Base-by-base conservation (phyloP, 2,888 invertebrate genomes). In the Sericinus montela region DNA sequence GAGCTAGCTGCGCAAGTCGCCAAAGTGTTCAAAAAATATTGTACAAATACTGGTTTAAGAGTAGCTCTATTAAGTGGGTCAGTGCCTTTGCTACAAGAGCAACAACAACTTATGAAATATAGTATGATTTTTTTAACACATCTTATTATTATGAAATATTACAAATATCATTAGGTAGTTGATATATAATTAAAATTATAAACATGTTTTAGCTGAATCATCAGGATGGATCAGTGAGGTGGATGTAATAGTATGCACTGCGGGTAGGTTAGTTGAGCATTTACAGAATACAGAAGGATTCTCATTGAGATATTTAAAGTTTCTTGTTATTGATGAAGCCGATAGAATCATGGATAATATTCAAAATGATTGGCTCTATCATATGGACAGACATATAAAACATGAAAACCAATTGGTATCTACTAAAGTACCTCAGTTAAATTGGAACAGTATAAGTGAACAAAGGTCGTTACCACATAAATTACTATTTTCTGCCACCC, bases 311-410 rank as follows among this genome's bases (percentile, higher is more conserved):
- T 74, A 91, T 60, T 82, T 97, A 1, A 91, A 93, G 66, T 97
- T 94, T 80, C 83, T 98, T 36, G 92, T 99, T 0, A 95, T 99
- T 49, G 99, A 99, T 80, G 99, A 99, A 89, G 99, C 99, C 5
- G 99, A 99, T 83, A 91, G 97, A 59, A 95, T 98, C 60, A 94
- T 98, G 88, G 97, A 97, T 62, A 95, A 95, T 67, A 92, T 97
- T 40, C 95, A 97, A 75, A 95, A 96, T 73, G 96, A 97, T 72
- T 98, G 97, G 97, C 89, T 97, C 3, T 92, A 93, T 62, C 93
- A 95, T 69, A 88, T 97, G 51, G 95, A 97, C 66, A 90, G 84
- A 53, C 93, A 93, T 70, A 91, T 94, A 23, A 90, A 90, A 50
- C 70, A 89, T 1, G 90, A 91, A 57, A 86, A 82, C 65, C 71